Evolutionary conservation across 2,113 vertebrate genomes (phyloP).

Genomic region (Myanophis thanlyinensis): DNA sequence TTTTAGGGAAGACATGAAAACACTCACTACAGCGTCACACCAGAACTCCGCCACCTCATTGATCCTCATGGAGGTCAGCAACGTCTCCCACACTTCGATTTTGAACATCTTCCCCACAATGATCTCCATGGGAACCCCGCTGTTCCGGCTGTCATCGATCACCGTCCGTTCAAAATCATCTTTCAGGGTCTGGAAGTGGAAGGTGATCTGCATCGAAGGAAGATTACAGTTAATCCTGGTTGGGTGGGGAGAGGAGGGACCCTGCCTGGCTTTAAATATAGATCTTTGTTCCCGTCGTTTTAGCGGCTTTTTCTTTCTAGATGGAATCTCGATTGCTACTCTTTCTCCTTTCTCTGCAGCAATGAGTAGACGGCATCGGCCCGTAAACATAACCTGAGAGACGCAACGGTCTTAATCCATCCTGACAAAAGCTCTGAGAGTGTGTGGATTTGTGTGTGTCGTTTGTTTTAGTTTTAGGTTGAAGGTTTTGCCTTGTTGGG

Average conservation of each 20-base stretch:
- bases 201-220: constrained; percentile 72
- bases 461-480: background rate
- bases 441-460: background rate
- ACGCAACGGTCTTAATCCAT: background rate
- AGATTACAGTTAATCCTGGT: background rate
- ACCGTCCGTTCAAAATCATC: constrained; percentile 83
- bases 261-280: background rate
- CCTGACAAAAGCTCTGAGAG: background rate
- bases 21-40: constrained; percentile 82
- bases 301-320: background rate
- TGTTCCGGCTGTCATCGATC: constrained; percentile 80
- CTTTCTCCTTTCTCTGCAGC: background rate
- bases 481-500: background rate
- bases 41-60: constrained; percentile 88
- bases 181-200: constrained; percentile 85
- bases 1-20: too few species aligned
- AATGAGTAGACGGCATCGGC: background rate
- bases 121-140: constrained; percentile 79
- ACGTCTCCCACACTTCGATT: constrained; percentile 85
- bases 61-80: constrained; percentile 82
- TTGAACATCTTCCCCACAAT: constrained; percentile 90
- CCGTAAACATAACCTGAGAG: background rate
- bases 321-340: background rate
- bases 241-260: accelerated
- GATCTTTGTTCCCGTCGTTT: accelerated